Percentiles rank a stretch among this genome's conserved stretches.
Conservation (phyloP, 2,797 vertebrate genomes). For the Pipistrellus pygmaeus region DNA sequence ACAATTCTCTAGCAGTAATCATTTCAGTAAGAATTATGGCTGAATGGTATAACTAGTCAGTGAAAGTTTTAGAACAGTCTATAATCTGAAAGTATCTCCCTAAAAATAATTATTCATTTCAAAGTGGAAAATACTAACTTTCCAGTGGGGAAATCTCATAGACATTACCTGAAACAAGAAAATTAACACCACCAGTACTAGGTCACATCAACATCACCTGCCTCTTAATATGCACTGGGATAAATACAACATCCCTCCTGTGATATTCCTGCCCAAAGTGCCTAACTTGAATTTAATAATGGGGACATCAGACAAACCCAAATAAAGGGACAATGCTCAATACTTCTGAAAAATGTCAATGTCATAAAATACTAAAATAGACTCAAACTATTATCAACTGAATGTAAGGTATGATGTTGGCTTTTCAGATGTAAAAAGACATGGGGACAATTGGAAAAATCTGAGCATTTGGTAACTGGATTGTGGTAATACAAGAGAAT, state of each 20-base stretch:
- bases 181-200: neutral
- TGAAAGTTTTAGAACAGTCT: neutral
- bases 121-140: neutral
- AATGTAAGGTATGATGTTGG: neutral
- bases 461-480: neutral
- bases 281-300: neutral
- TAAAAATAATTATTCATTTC: neutral
- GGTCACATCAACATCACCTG: neutral
- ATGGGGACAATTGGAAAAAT: neutral
- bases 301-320: neutral
- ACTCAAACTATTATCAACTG: neutral
- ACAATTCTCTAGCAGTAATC: neutral
- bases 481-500: neutral
- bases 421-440: neutral
- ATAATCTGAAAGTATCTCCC: neutral
- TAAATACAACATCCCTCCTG: neutral
- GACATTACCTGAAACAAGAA: neutral
- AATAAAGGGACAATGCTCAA: neutral
- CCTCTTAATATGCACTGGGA: neutral
- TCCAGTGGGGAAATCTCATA: neutral
- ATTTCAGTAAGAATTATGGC: neutral
- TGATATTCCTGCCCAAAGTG: neutral
- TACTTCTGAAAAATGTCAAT: neutral
- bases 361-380: neutral
- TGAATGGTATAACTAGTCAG: neutral